A percentile compares a stretch with the other conserved stretches of the same genome.
Conservation (phyloP, 2,888 invertebrate species). For the Chrysolina oricalcia region DNA sequence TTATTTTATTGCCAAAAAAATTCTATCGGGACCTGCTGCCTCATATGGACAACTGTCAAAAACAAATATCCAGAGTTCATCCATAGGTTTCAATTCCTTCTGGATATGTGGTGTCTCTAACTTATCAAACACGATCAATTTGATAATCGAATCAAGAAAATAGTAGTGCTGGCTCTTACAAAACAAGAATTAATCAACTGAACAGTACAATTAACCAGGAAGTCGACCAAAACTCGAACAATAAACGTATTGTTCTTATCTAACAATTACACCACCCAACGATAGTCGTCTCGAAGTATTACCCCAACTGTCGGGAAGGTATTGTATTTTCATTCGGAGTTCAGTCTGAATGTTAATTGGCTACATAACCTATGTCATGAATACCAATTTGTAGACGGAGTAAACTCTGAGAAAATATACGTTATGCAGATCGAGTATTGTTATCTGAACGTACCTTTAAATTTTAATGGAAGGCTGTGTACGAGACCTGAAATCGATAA, state of each 20-base stretch:
- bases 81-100: no score
- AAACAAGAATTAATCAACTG: conserved; percentile 3
- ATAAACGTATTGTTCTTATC: conserved; percentile 21
- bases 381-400: conserved; percentile 45
- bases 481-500: conserved; percentile 43
- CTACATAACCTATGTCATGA: conserved; percentile 47
- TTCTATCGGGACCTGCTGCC: no score
- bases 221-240: conserved; percentile 23
- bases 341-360: conserved; percentile 47
- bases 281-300: conserved; percentile 23
- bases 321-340: conserved; percentile 36
- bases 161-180: no score
- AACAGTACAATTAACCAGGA: neutral
- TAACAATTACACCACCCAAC: neutral
- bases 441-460: conserved; percentile 33
- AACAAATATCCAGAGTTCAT: no score
- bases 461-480: conserved; percentile 39
- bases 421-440: conserved; percentile 47
- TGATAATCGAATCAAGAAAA: no score
- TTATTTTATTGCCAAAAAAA: no score
- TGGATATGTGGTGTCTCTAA: no score
- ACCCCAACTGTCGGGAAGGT: conserved; percentile 37
- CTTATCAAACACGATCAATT: no score
- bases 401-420: conserved; percentile 42
- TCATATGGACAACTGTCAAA: no score